Evolutionary conservation across 2,888 invertebrate species (phyloP), one percentile per base, ranked within the genome.

Genomic region (Slavum lentiscoides): DNA sequence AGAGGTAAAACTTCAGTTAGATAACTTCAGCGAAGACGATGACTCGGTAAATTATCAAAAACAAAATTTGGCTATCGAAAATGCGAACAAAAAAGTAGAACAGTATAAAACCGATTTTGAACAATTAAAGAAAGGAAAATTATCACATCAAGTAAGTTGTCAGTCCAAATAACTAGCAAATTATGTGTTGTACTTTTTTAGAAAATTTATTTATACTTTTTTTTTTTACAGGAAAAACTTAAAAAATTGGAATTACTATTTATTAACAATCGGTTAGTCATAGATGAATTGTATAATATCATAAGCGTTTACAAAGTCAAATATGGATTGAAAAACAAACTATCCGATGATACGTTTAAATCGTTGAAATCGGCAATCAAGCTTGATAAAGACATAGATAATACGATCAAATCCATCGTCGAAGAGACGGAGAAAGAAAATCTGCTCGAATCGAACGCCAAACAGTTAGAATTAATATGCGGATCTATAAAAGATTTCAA

Each of bases 181-280:
- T 49, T 11, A 49, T 49, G 3, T 49, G 49, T 49, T 49, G 15
- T 49, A 3, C 1, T 49, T 49, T 49, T 49, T 13, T 49, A 49
- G 11, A 59, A 59, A 21, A 21, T 53, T 9, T 2, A 39, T 39
- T 39, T 66, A 21, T 66, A 49, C 2, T 55, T 19, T 53, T 61
- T 49, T 49, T 55, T 80, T 66, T 23, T 66, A 43, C 55, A 80
- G 80, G 80, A 80, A 23, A 80, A 72, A 80, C 23, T 70, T 15
- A 0, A 15, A 0, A 72, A 80, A 62, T 39, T 62, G 23, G 70
- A 66, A 55, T 6, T 3, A 64, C 49, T 80, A 64, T n/a, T 19
- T 5, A n/a, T 30, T 23, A 4, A 19, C 21, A 58, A 64, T 64
- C 72, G 23, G 19, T 5, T n/a, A 43, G 5, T 43, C 1, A 72